Conservation (phyloP, 2,888 invertebrate species). For the Stenichneumon culpator region DNA sequence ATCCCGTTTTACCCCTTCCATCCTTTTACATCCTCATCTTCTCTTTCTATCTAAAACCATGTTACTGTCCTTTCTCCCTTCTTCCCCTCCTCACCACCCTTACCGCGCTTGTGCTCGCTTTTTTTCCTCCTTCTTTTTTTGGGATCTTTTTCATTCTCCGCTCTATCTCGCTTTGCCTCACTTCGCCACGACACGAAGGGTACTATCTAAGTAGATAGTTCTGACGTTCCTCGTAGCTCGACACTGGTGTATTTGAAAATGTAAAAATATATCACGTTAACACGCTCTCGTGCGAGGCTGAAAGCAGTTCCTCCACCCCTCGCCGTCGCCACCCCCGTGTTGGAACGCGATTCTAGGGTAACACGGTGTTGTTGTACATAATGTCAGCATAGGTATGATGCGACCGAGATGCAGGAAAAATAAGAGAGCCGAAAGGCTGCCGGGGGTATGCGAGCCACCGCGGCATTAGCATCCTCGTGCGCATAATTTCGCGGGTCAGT, state of each 20-base stretch:
- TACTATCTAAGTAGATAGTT: slow-evolving; percentile 4
- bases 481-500: slow-evolving; percentile 69
- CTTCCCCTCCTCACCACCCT: neutral
- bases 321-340: neutral
- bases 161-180: neutral
- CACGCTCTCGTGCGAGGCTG: slow-evolving; percentile 48
- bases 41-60: slow-evolving; percentile 43
- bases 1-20: slow-evolving; percentile 16
- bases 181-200: slow-evolving; percentile 18
- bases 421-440: slow-evolving; percentile 17
- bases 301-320: slow-evolving; percentile 13
- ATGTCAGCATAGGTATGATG: slow-evolving; percentile 56
- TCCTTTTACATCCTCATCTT: slow-evolving; percentile 40
- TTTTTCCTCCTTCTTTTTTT: neutral
- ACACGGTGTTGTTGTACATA: slow-evolving; percentile 51
- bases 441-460: slow-evolving; percentile 38
- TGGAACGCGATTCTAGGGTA: slow-evolving; percentile 39
- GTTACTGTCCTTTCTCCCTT: slow-evolving; percentile 38
- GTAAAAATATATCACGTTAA: slow-evolving; percentile 67
- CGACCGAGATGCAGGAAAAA: slow-evolving; percentile 23
- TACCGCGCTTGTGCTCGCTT: neutral
- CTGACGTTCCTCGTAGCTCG: neutral
- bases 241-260: slow-evolving; percentile 54
- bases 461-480: slow-evolving; percentile 72
- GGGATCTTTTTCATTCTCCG: neutral